Base-by-base conservation (phyloP, 2,888 invertebrate genomes). In the Parascotia fuliginaria region DNA sequence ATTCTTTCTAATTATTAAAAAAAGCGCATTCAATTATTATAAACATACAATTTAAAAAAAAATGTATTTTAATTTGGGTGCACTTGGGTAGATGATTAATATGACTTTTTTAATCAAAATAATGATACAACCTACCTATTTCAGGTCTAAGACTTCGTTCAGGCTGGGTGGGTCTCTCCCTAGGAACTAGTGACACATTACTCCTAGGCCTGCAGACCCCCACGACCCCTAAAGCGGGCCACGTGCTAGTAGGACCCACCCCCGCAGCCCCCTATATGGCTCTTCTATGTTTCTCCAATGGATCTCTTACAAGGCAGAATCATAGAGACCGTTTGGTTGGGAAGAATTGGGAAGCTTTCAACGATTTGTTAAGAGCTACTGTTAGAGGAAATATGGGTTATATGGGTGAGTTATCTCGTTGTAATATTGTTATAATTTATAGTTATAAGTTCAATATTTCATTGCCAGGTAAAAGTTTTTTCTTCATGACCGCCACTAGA, bases 151-250 rank as follows among this genome's bases (percentile, higher is more conserved):
- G 96, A 28, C 92, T 98, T 3, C 93, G 94, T 11, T 90, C 95
- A 27, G 96, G 96, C 43, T 98, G 98, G 93, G 92, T 98, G 13
- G 97, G 96, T 0, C 95, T 98, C 34, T 97, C 97, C 69, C 89
- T 98, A 45, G 98, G 99, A 5, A 99, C 99, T 0, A 98, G 98
- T 81, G 99, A 99, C 85, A 98, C 98, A 0, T 83, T 98, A 0
- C 96, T 99, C 74, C 90, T 97, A 49, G 96, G 96, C 85, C 88
- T 98, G 4, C 87, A 93, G 15, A 88, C 94, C 22, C 95, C 97
- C 0, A 94, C 93, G 38, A 93, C 94, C 3, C 93, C 96, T 0
- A 85, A 94, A 0, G 96, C 96, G 44, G 98, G 98, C 0, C 98
- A 98, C 82, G 93, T 98, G 28, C 93, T 99, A 22, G 96, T 96